Evolutionary conservation across 2,113 vertebrate genomes (phyloP).

Genomic region (Australoheros scitulus): DNA sequence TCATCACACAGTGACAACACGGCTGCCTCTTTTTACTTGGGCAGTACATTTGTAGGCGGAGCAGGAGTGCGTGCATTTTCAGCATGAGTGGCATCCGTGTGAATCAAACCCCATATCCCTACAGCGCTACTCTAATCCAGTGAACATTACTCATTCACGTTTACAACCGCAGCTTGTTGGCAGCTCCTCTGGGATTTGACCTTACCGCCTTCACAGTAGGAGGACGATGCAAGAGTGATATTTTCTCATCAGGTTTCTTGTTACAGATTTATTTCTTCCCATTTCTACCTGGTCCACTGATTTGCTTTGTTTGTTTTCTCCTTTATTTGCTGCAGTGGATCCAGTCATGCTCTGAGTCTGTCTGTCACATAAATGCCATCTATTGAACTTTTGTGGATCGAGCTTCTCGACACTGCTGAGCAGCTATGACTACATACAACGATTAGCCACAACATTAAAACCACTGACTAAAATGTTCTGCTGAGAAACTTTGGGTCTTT

Average conservation of each 20-base stretch:
- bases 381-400: no score
- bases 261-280: background rate
- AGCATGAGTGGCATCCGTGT: constrained; percentile 13
- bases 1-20: background rate
- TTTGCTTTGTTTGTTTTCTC: background rate
- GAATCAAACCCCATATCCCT: constrained; percentile 34
- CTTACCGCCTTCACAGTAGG: constrained; percentile 7
- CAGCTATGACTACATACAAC: no score
- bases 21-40: background rate
- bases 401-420: no score
- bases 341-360: background rate
- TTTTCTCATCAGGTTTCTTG: background rate
- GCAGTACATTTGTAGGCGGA: background rate
- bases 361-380: background rate
- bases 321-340: background rate
- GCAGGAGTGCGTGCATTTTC: background rate
- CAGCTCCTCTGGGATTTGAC: constrained; percentile 6
- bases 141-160: constrained; percentile 40
- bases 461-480: no score
- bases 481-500: no score
- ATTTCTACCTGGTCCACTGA: background rate
- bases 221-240: background rate
- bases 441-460: no score
- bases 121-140: background rate
- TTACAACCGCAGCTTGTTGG: constrained; percentile 15